Conservation (phyloP, 2,797 vertebrate genomes). For the Okamejei kenojei region DNA sequence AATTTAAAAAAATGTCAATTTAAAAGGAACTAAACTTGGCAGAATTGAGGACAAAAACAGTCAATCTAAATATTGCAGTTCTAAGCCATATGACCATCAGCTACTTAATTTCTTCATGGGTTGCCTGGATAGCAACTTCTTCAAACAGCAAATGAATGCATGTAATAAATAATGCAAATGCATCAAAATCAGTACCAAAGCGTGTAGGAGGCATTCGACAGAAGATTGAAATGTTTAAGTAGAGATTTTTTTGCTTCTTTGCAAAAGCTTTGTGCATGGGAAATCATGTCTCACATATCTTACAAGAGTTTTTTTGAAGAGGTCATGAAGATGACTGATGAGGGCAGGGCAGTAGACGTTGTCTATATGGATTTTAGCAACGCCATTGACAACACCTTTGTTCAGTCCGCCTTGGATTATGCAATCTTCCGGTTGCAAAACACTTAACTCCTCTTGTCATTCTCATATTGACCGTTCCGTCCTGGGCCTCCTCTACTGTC, state of each 20-base stretch:
- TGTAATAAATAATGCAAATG: not conserved
- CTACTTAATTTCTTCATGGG: not conserved
- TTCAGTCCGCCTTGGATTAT: too few species aligned
- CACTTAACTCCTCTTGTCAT: too few species aligned
- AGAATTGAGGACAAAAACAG: not conserved
- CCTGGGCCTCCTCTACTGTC: too few species aligned
- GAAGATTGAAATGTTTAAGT: not conserved
- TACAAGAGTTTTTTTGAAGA: too few species aligned
- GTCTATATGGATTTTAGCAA: too few species aligned
- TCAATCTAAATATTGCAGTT: not conserved
- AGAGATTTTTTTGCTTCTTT: not conserved
- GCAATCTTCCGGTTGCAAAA: too few species aligned
- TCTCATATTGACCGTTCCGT: too few species aligned
- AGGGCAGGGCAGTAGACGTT: too few species aligned
- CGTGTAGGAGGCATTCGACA: not conserved
- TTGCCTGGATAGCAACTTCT: not conserved
- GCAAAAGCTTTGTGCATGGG: too few species aligned
- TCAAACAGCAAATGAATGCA: not conserved
- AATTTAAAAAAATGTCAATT: not conserved
- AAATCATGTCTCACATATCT: too few species aligned
- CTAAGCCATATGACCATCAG: not conserved
- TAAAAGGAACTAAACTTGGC: not conserved
- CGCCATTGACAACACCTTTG: too few species aligned
- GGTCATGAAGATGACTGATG: too few species aligned
- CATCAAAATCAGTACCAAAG: not conserved